Evolutionary conservation across 2,113 vertebrate species (phyloP).

Genomic region (Ptychochromis oligacanthus): DNA sequence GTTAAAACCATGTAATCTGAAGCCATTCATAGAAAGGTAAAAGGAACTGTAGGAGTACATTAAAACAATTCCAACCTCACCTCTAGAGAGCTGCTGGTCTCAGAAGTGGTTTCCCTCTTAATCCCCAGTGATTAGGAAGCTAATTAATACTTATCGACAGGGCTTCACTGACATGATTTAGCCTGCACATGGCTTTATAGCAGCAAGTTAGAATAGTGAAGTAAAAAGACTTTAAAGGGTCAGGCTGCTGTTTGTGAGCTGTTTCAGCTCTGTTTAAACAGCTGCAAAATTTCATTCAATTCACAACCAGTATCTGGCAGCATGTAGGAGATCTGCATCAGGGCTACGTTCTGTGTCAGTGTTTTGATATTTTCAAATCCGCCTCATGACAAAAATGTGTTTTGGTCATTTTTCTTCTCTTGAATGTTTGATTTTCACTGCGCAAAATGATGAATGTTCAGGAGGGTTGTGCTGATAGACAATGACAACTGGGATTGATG

Average conservation of each 20-base stretch:
- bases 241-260: slow-evolving; percentile 1
- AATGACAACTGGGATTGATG: too few relatives aligned
- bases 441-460: not conserved
- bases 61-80: slow-evolving; percentile 7
- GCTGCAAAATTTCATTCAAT: not conserved
- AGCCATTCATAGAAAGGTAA: not conserved
- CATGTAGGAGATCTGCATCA: not conserved
- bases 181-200: not conserved
- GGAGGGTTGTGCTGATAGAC: not conserved
- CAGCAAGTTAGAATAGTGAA: not conserved
- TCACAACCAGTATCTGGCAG: not conserved
- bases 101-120: slow-evolving; percentile 24
- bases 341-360: not conserved
- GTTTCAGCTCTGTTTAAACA: not conserved
- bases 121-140: slow-evolving; percentile 29
- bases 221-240: not conserved
- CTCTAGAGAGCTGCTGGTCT: slow-evolving; percentile 7
- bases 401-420: not conserved
- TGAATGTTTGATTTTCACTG: not conserved
- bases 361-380: too few relatives aligned
- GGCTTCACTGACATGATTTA: slow-evolving; percentile 26
- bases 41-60: not conserved
- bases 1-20: slow-evolving; percentile 11
- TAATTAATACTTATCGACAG: slow-evolving; percentile 24
- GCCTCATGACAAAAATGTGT: not conserved